Percentiles rank a stretch among this genome's conserved stretches.
phyloP scores from a whole-genome alignment of 2,113 vertebrate species.

The Notarius lentiginosus region DNA sequence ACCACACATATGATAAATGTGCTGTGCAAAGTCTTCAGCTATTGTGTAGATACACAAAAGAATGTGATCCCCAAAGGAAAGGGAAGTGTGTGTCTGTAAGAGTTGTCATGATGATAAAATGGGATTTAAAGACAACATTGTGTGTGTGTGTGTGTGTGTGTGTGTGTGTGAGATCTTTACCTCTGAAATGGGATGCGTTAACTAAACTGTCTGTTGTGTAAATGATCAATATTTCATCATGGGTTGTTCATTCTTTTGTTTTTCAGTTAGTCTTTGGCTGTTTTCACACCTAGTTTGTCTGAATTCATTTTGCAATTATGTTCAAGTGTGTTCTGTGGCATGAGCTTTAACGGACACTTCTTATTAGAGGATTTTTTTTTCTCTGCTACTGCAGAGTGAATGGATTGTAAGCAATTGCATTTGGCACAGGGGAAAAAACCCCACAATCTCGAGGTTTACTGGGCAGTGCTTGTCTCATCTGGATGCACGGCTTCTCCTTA shows the following conservation, averaged over 20 bases:
- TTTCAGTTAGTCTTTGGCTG: neutral
- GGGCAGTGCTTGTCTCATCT: neutral
- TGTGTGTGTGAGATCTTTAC: neutral
- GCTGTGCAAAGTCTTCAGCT: neutral
- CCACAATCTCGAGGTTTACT: too few relatives aligned
- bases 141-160: too few relatives aligned
- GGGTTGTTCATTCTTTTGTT: neutral
- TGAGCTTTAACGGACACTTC: neutral
- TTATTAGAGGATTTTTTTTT: neutral
- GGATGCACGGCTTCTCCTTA: neutral
- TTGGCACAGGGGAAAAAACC: too few relatives aligned
- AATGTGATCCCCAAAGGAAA: neutral
- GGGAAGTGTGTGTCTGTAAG: neutral
- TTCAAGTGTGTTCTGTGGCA: neutral
- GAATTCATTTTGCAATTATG: neutral
- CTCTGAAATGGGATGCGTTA: neutral
- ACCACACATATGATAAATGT: constrained; percentile 37
- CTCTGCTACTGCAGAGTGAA: neutral
- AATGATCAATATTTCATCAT: neutral
- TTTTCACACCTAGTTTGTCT: neutral
- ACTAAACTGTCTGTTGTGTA: neutral
- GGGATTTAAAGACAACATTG: neutral
- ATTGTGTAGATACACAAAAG: neutral
- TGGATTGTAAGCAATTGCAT: too few relatives aligned
- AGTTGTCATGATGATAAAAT: neutral